Base-by-base conservation (phyloP, 2,797 vertebrate genomes). In the Xenentodon cancila region DNA sequence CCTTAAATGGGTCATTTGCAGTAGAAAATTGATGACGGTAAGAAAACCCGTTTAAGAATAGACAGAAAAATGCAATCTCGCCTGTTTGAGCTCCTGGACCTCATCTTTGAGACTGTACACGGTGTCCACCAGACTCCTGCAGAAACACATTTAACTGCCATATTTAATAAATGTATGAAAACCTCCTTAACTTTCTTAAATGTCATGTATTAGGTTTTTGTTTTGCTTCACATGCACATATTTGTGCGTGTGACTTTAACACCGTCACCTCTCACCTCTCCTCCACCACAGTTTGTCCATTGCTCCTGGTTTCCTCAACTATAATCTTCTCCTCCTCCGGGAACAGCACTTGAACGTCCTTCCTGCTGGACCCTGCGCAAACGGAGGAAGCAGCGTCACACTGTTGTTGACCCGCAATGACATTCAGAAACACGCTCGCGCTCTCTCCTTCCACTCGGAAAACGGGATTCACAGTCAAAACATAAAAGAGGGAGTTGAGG, bases 261-360 rank as follows among this genome's bases (percentile, higher is more conserved):
- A 30, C 30, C 30, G 30, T 30, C 30, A 74, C 94, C 94, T 59
- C 95, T 95, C 93, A 99, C 97, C 96, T 97, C 90, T 99, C 97
- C 86, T 98, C 96, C 80, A 95, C 93, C 71, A 96, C 95, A 40
- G 95, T 97, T 88, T 99, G 97, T 59, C 97, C 96, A 6, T 99
- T 98, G 90, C 95, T 98, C 92, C 92, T 96, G 62, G 93, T 96
- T 88, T 97, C 96, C 88, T 97, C 96, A 63, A 98, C 93, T 71
- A 96, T 98, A 52, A 98, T 97, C 88, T 97, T 98, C 91, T 99
- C 97, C 77, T 98, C 96, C 71, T 96, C 95, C 20, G 96, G 96
- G 82, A 98, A 95, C 87, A 98, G 81, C 83, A 97, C 93, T 85
- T 96, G 96, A 18, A 96, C 95, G 53, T 96, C 95, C 60, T 96